A percentile compares a stretch with the other conserved stretches of the same genome.
These are phyloP conservation scores for Prunella strophiata DNA, from an alignment of 2,797 vertebrate species.

Conservation along the genomic window DNA sequence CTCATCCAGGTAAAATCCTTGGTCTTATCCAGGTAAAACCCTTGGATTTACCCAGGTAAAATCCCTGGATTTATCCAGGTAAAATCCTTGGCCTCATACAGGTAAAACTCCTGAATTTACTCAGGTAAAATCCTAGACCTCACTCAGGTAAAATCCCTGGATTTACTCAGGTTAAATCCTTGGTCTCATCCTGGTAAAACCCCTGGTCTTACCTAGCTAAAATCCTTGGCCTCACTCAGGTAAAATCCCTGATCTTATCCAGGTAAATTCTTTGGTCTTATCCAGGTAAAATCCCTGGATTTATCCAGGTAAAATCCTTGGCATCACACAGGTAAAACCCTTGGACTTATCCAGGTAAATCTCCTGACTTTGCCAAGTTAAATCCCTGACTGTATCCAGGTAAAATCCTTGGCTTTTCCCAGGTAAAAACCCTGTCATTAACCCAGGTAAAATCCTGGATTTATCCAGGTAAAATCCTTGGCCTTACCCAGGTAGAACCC, in stretches of 20 bases:
- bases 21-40: accelerated
- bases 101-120: accelerated
- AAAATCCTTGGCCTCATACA: accelerated
- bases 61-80: accelerated
- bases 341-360: accelerated
- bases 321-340: accelerated
- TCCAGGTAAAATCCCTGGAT: accelerated
- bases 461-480: neutral
- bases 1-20: neutral
- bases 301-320: neutral
- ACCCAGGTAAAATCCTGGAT: too few relatives aligned
- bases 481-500: accelerated
- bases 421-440: accelerated
- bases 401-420: neutral
- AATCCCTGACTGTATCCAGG: accelerated
- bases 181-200: accelerated
- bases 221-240: accelerated
- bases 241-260: accelerated
- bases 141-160: accelerated
- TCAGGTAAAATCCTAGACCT: accelerated
- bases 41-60: accelerated
- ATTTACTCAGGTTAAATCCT: accelerated
- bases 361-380: too few relatives aligned
- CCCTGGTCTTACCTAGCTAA: accelerated
- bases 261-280: too few relatives aligned